Evolutionary conservation across 2,888 invertebrate genomes (phyloP).

Genomic region (Eledona agricola): DNA sequence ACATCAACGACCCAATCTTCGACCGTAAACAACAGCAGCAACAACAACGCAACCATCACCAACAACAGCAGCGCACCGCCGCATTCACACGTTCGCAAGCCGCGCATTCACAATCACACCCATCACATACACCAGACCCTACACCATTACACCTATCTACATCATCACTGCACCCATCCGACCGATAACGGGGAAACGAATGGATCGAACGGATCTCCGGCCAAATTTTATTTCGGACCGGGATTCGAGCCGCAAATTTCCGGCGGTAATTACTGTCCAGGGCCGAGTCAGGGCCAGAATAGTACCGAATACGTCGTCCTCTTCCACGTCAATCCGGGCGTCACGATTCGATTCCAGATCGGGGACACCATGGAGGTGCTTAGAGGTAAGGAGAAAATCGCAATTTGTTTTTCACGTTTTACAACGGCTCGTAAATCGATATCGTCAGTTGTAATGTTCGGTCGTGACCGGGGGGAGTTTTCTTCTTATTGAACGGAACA

Average conservation of each 20-base stretch:
- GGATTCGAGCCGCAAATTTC: slow-evolving; percentile 65
- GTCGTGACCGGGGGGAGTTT: slow-evolving; percentile 5
- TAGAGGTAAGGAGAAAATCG: slow-evolving; percentile 80
- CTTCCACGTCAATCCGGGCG: slow-evolving; percentile 80
- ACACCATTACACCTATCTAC: slow-evolving; percentile 60
- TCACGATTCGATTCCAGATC: slow-evolving; percentile 77
- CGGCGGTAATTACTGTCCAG: slow-evolving; percentile 44
- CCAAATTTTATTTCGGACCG: slow-evolving; percentile 69
- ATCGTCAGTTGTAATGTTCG: slow-evolving; percentile 1
- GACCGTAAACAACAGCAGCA: slow-evolving; percentile 18
- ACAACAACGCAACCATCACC: slow-evolving; percentile 26
- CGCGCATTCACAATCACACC: slow-evolving; percentile 61
- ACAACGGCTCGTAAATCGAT: too few relatives aligned
- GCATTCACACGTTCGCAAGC: slow-evolving; percentile 40
- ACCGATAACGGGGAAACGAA: slow-evolving; percentile 63
- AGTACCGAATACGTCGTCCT: slow-evolving; percentile 72
- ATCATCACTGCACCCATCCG: slow-evolving; percentile 64
- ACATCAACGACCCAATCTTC: slow-evolving; percentile 28
- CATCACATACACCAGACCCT: slow-evolving; percentile 65
- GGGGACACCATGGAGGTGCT: slow-evolving; percentile 79
- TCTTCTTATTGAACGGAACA: slow-evolving; percentile 1
- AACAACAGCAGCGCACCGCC: slow-evolving; percentile 29
- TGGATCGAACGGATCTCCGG: slow-evolving; percentile 61
- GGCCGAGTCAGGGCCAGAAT: slow-evolving; percentile 52
- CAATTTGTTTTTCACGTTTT: too few relatives aligned